Percentiles rank a stretch among this genome's conserved stretches.
These are phyloP conservation scores for Pandemis cinnamomeana DNA, from an alignment of 2,888 invertebrate genomes.

Conservation along the genomic window DNA sequence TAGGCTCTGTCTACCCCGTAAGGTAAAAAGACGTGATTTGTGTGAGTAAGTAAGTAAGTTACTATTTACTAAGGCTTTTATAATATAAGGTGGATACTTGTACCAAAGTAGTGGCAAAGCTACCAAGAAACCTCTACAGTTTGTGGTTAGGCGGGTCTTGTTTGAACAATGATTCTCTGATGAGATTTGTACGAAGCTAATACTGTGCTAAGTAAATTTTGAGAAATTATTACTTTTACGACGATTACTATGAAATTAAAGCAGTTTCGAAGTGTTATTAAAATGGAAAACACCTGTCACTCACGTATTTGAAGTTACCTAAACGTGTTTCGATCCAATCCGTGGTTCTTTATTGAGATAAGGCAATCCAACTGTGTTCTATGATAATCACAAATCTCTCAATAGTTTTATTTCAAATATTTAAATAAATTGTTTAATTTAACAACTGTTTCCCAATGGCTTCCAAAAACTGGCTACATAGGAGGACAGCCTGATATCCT, in stretches of 20 bases:
- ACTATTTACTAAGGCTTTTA: too few species aligned
- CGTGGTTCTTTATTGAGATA: too few species aligned
- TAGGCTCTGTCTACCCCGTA: too few species aligned
- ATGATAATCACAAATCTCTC: too few species aligned
- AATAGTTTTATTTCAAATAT: too few species aligned
- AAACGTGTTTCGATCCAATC: too few species aligned
- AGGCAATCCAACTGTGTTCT: too few species aligned
- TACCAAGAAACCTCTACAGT: conserved; percentile 58
- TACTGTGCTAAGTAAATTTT: conserved; percentile 4
- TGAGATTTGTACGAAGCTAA: conserved; percentile 52
- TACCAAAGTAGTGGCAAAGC: conserved; percentile 25
- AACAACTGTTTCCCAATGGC: background rate
- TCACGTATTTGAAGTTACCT: too few species aligned
- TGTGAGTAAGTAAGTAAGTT: too few species aligned
- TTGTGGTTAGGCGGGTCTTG: conserved; percentile 53
- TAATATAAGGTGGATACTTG: background rate
- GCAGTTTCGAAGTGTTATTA: too few species aligned
- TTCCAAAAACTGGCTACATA: background rate
- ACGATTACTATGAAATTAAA: background rate
- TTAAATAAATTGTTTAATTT: background rate
- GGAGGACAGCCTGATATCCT: background rate
- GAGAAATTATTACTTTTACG: background rate
- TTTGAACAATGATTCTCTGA: conserved; percentile 64
- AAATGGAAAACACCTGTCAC: too few species aligned
- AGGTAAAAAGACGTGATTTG: too few species aligned